A percentile compares a stretch with the other conserved stretches of the same genome.
Evolutionary conservation across 2,888 invertebrate species (phyloP).

Genomic region (Trichogramma evanescens): DNA sequence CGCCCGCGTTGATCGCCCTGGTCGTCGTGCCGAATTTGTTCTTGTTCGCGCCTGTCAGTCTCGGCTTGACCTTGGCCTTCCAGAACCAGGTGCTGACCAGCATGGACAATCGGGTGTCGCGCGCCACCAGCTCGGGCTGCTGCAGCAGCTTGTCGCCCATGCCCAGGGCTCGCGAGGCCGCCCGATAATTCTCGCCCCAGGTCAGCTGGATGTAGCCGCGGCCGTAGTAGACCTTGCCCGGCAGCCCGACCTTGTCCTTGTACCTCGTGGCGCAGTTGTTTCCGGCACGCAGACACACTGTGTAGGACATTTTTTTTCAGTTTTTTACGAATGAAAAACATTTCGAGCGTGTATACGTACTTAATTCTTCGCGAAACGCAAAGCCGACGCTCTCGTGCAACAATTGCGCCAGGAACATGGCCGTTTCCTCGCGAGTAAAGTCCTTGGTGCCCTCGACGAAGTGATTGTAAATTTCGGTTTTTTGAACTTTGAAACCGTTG

Average conservation of each 20-base stretch:
- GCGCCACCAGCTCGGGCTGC: constrained; percentile 11
- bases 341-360: neutral
- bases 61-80: neutral
- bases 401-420: constrained; percentile 16
- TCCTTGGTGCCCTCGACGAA: neutral
- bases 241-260: constrained; percentile 9
- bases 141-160: constrained; percentile 3
- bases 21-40: constrained; percentile 7
- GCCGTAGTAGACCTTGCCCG: constrained; percentile 10
- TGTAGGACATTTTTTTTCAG: neutral
- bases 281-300: neutral
- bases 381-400: constrained; percentile 17
- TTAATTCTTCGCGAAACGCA: constrained; percentile 7
- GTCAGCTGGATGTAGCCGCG: constrained; percentile 17
- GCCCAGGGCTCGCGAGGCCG: constrained; percentile 6
- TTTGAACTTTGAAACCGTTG: neutral
- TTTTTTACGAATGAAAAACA: neutral
- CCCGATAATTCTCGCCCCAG: constrained; percentile 13
- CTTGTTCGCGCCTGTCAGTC: neutral
- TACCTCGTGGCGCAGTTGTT: neutral
- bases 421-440: neutral
- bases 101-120: neutral
- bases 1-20: neutral
- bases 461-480: neutral
- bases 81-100: constrained; percentile 11